Evolutionary conservation across 2,888 invertebrate genomes (phyloP), one percentile per base, ranked within the genome.

Genomic region (Heterodera filipjevi): DNA sequence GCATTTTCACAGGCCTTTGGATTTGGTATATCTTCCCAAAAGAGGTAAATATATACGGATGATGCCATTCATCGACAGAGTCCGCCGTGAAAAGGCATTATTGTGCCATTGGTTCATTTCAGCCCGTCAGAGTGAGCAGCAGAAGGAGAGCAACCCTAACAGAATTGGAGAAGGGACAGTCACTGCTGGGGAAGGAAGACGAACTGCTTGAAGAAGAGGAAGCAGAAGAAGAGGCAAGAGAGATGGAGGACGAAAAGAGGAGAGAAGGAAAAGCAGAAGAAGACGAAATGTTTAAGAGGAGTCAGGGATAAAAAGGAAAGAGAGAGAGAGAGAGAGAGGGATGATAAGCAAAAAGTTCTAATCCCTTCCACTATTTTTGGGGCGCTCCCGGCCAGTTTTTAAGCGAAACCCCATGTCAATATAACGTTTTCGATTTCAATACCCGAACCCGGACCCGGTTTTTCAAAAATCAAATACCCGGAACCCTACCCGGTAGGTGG

Each of bases 1-100:
- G 87, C 33, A 80, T 87, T 32, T 81, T 80, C 46, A 80, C 82
- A 16, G 87, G 87, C 3, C 79, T 87, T 14, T 86, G 84, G 74
- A 83, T 87, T 19, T 87, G 87, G 87, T 84, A 87, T 77, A 79
- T 87, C 22, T 87, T 87, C 71, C 87, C 87, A n/a, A 80, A 84
- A 81, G 83, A 87, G 81, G 87, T 86, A 78, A 84, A 84, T n/a
- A 83, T 32, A 64, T 32, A 76, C 32, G 1, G 32, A 1, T 6
- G 27, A 10, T 19, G 22, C 14, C 22, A 22, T 19, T 22, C 6
- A 53, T 19, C 22, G 14, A 19, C 16, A 22, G 8, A 39, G n/a
- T n/a, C n/a, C n/a, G n/a, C n/a, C n/a, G n/a, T n/a, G n/a, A n/a
- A n/a, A n/a, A n/a, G n/a, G n/a, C n/a, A n/a, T n/a, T n/a, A n/a